Evolutionary conservation across 2,113 vertebrate species (phyloP).

Genomic region (Piprites chloris): DNA sequence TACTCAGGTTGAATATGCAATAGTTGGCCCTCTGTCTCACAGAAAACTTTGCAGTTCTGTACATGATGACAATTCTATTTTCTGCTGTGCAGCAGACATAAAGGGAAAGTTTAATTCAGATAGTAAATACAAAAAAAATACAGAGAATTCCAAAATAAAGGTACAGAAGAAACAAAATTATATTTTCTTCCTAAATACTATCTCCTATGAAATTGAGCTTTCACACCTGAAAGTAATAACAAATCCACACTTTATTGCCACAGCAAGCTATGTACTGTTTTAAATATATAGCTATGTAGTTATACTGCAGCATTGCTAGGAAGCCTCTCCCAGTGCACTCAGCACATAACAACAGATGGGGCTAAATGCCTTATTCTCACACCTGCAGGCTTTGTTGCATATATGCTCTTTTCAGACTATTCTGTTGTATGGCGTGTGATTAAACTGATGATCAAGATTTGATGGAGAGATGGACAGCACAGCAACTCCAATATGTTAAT

Average conservation of each 20-base stretch:
- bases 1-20: not conserved
- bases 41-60: not conserved
- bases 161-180: not conserved
- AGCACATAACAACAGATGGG: not conserved
- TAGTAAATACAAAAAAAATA: not conserved
- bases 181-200: not conserved
- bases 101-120: not conserved
- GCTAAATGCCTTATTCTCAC: not conserved
- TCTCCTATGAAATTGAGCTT: not conserved
- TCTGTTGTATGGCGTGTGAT: not conserved
- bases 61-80: not conserved
- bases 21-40: not conserved
- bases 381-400: constrained; percentile 19
- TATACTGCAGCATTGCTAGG: not conserved
- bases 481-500: not conserved
- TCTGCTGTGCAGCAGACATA: not conserved
- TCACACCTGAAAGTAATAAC: not conserved
- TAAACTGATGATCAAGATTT: not conserved
- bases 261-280: not conserved
- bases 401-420: not conserved
- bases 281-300: not conserved
- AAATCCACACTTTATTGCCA: not conserved
- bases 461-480: constrained; percentile 2
- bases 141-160: not conserved
- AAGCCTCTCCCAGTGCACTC: not conserved